Evolutionary conservation across 2,797 vertebrate species (phyloP), one percentile per base, ranked within the genome.

Genomic region (Pseudochaenichthys georgianus): DNA sequence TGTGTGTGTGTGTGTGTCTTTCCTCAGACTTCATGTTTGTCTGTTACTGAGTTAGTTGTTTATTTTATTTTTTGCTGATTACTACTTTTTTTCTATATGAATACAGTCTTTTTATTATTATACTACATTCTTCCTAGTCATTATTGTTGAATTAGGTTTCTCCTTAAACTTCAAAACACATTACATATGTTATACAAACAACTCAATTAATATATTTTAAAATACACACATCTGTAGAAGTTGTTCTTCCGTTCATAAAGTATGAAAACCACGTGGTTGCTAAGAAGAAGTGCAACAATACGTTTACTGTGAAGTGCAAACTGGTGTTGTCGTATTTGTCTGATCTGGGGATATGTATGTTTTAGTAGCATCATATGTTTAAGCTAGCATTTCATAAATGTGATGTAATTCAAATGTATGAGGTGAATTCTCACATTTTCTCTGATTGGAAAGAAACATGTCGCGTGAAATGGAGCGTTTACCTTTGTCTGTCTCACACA

Each of bases 11-110:
- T n/a, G n/a, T n/a, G n/a, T n/a, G n/a, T n/a, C 16, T 52, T 13
- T 2, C 34, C 11, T 41, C 5, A 61, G 11, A 71, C 17, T 31
- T 6, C 15, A 4, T 73, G 52, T 86, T 58, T 73, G 64, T 77
- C 12, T 65, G 9, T 57, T 55, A 34, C 7, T 53, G 17, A 53
- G 21, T 4, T 64, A 2, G 47, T 64, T 34, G 47, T n/a, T 7
- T 3, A 23, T 53, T 1, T 8, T 31, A 9, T 15, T 31, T 21
- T 58, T 55, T 23, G 3, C 47, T 72, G 3, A 46, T 3, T 15
- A 5, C 10, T 31, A 4, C 38, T 65, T 15, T 41, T 41, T 2
- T 43, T 41, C 67, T 41, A 45, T 65, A 31, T 46, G 0, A 45
- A 23, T 70, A 9, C 31, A 38, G 0, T 19, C 19, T 1, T n/a